These are phyloP conservation scores for Choreutis nemorana DNA, from an alignment of 2,888 invertebrate genomes.

Conservation along the genomic window DNA sequence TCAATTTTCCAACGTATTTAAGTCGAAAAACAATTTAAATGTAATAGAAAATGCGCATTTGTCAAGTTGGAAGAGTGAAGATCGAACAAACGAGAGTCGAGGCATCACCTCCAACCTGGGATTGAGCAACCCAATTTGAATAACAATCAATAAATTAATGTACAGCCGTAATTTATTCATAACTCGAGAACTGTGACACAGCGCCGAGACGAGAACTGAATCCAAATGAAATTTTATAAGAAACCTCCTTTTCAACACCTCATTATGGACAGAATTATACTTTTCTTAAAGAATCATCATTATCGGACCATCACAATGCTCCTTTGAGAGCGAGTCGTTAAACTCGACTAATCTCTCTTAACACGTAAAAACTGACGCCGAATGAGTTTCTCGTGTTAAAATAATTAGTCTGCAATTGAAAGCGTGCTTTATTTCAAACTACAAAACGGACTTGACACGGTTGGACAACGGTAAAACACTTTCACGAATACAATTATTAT, in stretches of 20 bases:
- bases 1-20: no score
- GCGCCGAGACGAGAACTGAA: conserved; percentile 48
- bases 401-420: conserved; percentile 66
- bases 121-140: conserved; percentile 65
- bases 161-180: conserved; percentile 58
- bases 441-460: conserved; percentile 56
- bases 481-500: conserved; percentile 55
- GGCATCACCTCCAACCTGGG: conserved; percentile 59
- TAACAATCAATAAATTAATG: conserved; percentile 68
- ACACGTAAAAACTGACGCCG: conserved; percentile 57
- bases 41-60: conserved; percentile 28
- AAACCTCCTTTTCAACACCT: conserved; percentile 50
- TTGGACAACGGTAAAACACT: conserved; percentile 61
- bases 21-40: conserved; percentile 40
- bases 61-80: conserved; percentile 39
- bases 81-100: conserved; percentile 43
- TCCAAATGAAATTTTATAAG: conserved; percentile 61
- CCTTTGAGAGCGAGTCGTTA: conserved; percentile 48
- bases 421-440: conserved; percentile 61
- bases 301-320: conserved; percentile 51
- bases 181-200: conserved; percentile 47
- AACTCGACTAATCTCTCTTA: conserved; percentile 61
- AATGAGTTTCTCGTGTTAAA: conserved; percentile 64
- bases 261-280: conserved; percentile 51
- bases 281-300: conserved; percentile 60